Evolutionary conservation across 2,888 invertebrate species (phyloP), one percentile per base, ranked within the genome.

Genomic region (Scelioninae gen. 1): DNA sequence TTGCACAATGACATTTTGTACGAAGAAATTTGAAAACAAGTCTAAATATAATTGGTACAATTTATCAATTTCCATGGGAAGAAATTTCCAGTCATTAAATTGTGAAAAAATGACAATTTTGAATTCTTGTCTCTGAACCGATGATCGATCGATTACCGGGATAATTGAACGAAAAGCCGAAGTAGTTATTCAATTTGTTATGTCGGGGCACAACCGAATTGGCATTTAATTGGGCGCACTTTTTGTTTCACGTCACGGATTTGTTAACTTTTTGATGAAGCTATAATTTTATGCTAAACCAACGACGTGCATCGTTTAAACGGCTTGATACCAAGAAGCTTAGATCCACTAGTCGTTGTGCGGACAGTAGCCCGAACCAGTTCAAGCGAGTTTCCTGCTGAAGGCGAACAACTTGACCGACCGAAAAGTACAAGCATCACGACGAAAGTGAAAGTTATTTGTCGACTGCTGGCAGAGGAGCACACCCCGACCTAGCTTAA

Each of bases 401-500:
- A 83, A 83, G 83, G 83, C 79, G 74, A 83, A 62, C 83, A 63
- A 69, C 80, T 80, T 74, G 76, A 62, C 60, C 72, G 62, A 80
- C 74, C 66, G 71, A 83, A 80, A 77, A 69, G 86, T 83, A 88
- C 83, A 86, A 87, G 85, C 85, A 88, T 85, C 84, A 86, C 87
- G 85, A 88, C 85, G 85, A 88, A 90, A 90, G 90, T 90, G 91
- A 91, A 91, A 90, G 91, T 90, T 82, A 86, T 69, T 82, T 68
- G 79, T 77, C 66, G 75, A 58, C 65, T 68, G 66, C 60, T 62
- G 60, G 72, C 51, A 76, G 77, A 83, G 69, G 62, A 80, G 71
- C 71, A 82, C 81, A 85, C 83, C 85, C 86, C 84, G 84, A 84
- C 84, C 84, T 85, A 80, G 65, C 74, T 55, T 82, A 84, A 85